phyloP scores from a whole-genome alignment of 2,888 invertebrate species.

The Metopia argyrocephala region DNA sequence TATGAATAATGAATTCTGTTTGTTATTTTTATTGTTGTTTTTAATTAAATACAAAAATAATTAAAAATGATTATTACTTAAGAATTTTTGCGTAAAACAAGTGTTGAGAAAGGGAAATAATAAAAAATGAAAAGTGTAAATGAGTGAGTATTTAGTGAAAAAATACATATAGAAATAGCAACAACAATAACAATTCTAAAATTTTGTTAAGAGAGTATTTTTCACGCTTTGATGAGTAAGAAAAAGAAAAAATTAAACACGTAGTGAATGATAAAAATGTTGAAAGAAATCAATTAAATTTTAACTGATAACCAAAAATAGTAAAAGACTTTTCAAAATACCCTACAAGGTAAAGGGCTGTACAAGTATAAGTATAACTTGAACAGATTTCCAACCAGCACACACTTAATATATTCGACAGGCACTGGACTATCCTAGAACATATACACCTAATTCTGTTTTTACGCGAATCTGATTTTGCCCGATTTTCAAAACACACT shows the following conservation, averaged over 20 bases:
- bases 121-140: neutral
- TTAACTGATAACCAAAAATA: neutral
- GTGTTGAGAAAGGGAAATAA: neutral
- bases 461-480: no score
- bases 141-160: neutral
- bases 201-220: neutral
- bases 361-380: no score
- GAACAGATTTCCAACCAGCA: no score
- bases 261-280: neutral
- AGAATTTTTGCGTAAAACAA: constrained; percentile 17
- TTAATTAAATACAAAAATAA: neutral
- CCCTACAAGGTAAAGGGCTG: no score
- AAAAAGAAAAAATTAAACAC: neutral
- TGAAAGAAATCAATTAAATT: constrained; percentile 13
- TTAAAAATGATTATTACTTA: neutral
- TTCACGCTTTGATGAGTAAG: constrained; percentile 25
- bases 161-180: no score
- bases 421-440: no score
- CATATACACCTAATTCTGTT: no score
- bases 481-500: no score
- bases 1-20: constrained; percentile 22
- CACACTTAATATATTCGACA: no score
- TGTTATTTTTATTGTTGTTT: neutral
- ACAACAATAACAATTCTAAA: neutral
- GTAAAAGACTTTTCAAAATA: neutral